A percentile compares a stretch with the other conserved stretches of the same genome.
Conservation (phyloP, 2,113 vertebrate species). For the Merops nubicus region DNA sequence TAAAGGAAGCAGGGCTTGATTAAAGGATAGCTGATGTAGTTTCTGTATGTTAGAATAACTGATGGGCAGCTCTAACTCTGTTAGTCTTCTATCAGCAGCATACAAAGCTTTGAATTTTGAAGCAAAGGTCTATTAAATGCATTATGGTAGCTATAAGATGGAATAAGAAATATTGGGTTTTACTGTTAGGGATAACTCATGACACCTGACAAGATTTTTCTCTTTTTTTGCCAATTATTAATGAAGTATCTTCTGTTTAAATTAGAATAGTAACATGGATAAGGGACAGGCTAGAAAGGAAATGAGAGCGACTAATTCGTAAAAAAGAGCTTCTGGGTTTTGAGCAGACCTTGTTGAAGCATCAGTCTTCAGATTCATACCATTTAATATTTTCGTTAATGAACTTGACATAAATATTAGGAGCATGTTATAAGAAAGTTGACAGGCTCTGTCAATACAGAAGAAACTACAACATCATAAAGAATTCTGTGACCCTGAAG, state of each 20-base stretch:
- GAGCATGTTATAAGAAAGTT: neutral
- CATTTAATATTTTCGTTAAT: constrained; percentile 46
- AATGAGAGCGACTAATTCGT: neutral
- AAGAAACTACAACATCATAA: neutral
- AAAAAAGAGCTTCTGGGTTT: neutral
- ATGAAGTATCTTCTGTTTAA: neutral
- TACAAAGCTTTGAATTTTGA: neutral
- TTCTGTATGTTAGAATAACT: neutral
- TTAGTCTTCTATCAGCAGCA: neutral
- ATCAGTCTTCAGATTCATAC: neutral
- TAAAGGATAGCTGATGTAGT: neutral
- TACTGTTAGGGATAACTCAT: neutral
- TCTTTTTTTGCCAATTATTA: neutral
- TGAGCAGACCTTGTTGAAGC: constrained; percentile 1
- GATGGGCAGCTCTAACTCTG: neutral
- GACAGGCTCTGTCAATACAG: constrained; percentile 40
- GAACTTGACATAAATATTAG: constrained; percentile 46
- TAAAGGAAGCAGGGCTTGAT: neutral
- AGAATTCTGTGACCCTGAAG: neutral
- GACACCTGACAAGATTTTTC: neutral
- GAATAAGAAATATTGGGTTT: neutral
- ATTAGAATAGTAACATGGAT: neutral
- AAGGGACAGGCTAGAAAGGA: neutral
- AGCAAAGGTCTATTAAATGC: neutral
- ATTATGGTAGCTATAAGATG: neutral